Conservation (phyloP, 1,140 invertebrate genomes). For the Drosophila nannoptera region DNA sequence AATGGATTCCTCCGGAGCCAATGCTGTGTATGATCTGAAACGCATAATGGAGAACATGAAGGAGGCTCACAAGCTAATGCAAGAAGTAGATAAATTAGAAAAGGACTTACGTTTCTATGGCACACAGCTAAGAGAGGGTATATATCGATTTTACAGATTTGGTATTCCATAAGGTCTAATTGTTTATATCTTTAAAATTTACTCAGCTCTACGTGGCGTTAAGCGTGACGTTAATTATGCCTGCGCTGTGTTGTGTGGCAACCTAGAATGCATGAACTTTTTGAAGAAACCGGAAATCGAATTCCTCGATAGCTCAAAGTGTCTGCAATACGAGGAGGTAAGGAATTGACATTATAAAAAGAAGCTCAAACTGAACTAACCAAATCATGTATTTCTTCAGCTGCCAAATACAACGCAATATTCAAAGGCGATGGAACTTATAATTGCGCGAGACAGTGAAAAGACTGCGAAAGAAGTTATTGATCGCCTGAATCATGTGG, state of each 20-base stretch:
- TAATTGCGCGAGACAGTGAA: conserved; percentile 3
- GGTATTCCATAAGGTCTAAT: not conserved
- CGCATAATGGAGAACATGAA: conserved; percentile 85
- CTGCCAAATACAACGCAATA: conserved; percentile 34
- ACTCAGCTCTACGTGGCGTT: conserved; percentile 84
- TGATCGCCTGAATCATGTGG: conserved; percentile 20
- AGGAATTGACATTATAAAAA: not conserved
- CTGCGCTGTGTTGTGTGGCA: conserved; percentile 40
- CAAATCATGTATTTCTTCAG: conserved; percentile 8
- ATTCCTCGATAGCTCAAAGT: conserved; percentile 80
- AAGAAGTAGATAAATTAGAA: conserved; percentile 83
- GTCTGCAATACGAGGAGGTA: conserved; percentile 55
- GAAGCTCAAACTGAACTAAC: not conserved
- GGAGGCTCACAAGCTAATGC: conserved; percentile 83
- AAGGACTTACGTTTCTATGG: conserved; percentile 83
- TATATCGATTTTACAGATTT: not conserved
- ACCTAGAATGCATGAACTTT: conserved; percentile 72
- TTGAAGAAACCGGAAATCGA: conserved; percentile 83
- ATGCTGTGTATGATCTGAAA: conserved; percentile 86
- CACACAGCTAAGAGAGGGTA: conserved; percentile 85
- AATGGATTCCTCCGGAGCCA: conserved; percentile 86
- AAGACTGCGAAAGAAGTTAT: conserved; percentile 31
- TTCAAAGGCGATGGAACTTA: conserved; percentile 22
- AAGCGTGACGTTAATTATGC: conserved; percentile 81
- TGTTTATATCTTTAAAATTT: not conserved